Percentiles rank a stretch among this genome's conserved stretches.
Conservation (phyloP, 2,113 vertebrate genomes). For the Charina bottae region DNA sequence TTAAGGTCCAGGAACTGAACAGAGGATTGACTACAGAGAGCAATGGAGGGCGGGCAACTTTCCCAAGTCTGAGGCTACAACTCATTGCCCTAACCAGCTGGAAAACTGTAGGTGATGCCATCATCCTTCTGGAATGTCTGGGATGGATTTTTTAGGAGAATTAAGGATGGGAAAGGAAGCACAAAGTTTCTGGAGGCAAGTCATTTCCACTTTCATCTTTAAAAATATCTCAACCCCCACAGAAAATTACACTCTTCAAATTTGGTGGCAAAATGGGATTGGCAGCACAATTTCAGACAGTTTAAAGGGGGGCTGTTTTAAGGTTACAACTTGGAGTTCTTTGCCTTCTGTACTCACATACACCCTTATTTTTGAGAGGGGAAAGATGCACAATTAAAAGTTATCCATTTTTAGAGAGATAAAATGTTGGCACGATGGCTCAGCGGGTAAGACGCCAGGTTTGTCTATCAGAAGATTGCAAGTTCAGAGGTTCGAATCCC, state of each 20-base stretch:
- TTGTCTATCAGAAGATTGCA: no score
- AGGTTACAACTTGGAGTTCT: neutral
- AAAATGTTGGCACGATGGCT: no score
- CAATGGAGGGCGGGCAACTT: neutral
- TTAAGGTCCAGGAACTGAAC: neutral
- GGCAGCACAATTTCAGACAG: neutral
- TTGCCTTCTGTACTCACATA: neutral
- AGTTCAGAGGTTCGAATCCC: no score
- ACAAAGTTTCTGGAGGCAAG: neutral
- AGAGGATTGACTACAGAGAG: neutral
- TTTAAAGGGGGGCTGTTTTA: neutral
- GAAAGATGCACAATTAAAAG: neutral
- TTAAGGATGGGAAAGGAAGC: neutral
- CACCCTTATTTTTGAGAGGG: neutral
- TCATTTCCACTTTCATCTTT: neutral
- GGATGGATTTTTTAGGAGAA: neutral
- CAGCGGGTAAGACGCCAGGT: no score
- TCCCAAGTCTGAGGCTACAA: neutral
- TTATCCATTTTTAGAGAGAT: neutral
- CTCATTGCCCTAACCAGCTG: neutral
- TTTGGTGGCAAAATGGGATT: neutral
- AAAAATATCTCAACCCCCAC: neutral
- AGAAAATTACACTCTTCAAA: neutral
- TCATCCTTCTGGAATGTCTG: neutral
- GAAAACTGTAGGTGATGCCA: neutral